A percentile compares a stretch with the other conserved stretches of the same genome.
Evolutionary conservation across 2,797 vertebrate genomes (phyloP).

Genomic region (Aeoliscus strigatus): DNA sequence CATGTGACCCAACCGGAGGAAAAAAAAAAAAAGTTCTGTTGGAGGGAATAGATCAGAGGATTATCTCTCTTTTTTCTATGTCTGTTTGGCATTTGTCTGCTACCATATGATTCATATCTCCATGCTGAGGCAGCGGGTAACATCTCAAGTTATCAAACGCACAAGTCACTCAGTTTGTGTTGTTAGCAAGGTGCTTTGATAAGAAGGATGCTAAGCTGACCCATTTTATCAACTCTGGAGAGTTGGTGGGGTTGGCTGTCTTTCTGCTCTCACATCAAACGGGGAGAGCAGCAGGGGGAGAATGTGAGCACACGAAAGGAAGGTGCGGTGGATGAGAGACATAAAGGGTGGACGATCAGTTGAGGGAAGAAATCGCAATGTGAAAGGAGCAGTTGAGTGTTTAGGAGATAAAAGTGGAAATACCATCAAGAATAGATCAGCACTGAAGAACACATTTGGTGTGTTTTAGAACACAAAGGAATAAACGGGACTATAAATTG

Average conservation of each 20-base stretch:
- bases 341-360: slow-evolving; percentile 19
- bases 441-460: slow-evolving; percentile 6
- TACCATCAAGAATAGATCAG: slow-evolving; percentile 10
- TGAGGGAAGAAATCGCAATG: slow-evolving; percentile 15
- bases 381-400: slow-evolving; percentile 9
- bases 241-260: slow-evolving; percentile 37
- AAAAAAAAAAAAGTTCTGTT: slow-evolving; percentile 29
- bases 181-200: slow-evolving; percentile 48
- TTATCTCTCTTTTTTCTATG: slow-evolving; percentile 38
- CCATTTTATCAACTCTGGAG: slow-evolving; percentile 63
- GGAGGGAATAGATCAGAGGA: slow-evolving; percentile 51
- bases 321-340: slow-evolving; percentile 9
- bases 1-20: too few species aligned
- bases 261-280: slow-evolving; percentile 46
- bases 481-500: too few species aligned
- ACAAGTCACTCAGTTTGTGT: slow-evolving; percentile 47
- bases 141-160: slow-evolving; percentile 55
- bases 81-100: slow-evolving; percentile 53
- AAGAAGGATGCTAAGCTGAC: slow-evolving; percentile 44
- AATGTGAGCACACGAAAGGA: slow-evolving; percentile 10
- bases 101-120: slow-evolving; percentile 51
- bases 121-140: slow-evolving; percentile 40
- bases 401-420: slow-evolving; percentile 16
- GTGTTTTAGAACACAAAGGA: too few species aligned
- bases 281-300: slow-evolving; percentile 15